These are phyloP conservation scores for Coremacera marginata DNA, from an alignment of 2,888 invertebrate species.

Conservation along the genomic window DNA sequence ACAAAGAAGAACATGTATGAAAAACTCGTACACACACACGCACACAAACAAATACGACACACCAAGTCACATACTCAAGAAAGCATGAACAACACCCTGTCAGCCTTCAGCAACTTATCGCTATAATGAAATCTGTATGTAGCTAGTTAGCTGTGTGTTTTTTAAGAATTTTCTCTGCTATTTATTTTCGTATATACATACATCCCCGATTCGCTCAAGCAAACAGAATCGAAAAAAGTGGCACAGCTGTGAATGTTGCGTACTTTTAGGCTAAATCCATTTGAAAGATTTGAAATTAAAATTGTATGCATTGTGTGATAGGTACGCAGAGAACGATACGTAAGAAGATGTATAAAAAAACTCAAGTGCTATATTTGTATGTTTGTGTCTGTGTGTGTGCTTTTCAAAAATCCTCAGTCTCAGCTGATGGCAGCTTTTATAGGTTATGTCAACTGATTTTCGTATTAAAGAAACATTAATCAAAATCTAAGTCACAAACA, in stretches of 20 bases:
- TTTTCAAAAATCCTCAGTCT: not conserved
- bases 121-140: not conserved
- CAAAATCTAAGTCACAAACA: conserved; percentile 26
- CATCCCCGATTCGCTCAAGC: not conserved
- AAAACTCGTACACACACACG: not conserved
- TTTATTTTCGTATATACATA: too few relatives aligned
- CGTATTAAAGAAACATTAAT: conserved; percentile 10
- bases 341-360: not conserved
- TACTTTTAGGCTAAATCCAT: conserved; percentile 19
- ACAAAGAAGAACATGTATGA: not conserved
- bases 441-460: conserved; percentile 29
- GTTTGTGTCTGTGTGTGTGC: not conserved
- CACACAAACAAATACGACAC: not conserved
- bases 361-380: not conserved
- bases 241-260: conserved; percentile 14
- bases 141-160: not conserved
- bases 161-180: conserved; percentile 1
- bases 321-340: not conserved
- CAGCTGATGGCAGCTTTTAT: conserved; percentile 6
- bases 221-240: not conserved
- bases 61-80: not conserved
- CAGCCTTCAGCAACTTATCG: not conserved
- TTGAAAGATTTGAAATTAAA: conserved; percentile 26
- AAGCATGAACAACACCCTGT: too few relatives aligned
- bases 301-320: conserved; percentile 8